Base-by-base conservation (phyloP, 2,888 invertebrate species). In the Zygogramma bicolorata region DNA sequence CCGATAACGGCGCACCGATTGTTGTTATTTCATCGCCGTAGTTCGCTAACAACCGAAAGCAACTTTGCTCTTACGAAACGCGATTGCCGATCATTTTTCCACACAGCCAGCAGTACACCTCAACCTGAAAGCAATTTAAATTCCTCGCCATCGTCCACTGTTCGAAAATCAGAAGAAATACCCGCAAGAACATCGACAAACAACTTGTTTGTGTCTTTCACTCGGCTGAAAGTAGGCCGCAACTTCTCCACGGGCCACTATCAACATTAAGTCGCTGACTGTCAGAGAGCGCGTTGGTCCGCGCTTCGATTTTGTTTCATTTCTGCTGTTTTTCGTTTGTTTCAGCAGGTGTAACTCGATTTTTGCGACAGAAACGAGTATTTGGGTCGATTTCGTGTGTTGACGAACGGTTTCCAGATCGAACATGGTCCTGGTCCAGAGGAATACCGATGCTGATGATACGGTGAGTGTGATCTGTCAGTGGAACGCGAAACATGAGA, bases 181-280 rank as follows among this genome's bases (percentile, higher is more conserved):
- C 25, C 25, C 38, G 61, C 61, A 61, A 42, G 40, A 34, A 22
- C 61, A 61, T 22, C 61, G 34, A 22, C 18, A 69, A 71, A 71
- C 73, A 69, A 68, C 75, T 79, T 77, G 71, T 75, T 72, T 73
- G 71, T 80, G 80, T 84, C 84, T 84, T 84, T 84, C 84, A 84
- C 83, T 84, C 81, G 79, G 71, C 76, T 77, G 79, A 81, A 85
- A 85, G 85, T 85, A 84, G 85, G 85, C 83, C 85, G 84, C 76
- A 77, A 77, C 77, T 81, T 53, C 53, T 53, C 22, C 8, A 53
- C 5, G 25, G 80, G 81, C 79, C 77, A 80, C 79, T 78, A 80
- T 79, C 80, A 80, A 81, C 84, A 84, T 83, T 85, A 79, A 85
- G 84, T 84, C 77, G 80, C 81, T 80, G 79, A 79, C 83, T 78